Base-by-base conservation (phyloP, 35 echinoderm and acorn worm species). In the Nesometra sesokonis region DNA sequence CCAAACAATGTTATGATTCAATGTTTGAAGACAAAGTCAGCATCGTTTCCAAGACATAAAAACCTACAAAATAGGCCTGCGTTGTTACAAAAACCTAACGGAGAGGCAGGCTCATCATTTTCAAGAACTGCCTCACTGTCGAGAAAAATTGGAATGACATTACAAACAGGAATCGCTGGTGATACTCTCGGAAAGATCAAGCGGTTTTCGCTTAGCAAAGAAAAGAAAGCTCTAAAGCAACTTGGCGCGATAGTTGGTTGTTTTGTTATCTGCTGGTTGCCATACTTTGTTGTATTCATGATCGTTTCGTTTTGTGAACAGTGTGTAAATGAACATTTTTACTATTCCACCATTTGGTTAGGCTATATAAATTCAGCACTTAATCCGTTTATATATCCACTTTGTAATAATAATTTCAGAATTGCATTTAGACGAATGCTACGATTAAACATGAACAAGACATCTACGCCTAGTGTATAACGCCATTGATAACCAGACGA, bases 291-390 rank as follows among this genome's bases (percentile, higher is more conserved):
- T 36, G 89, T 90, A 0, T 99, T 99, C 76, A 81, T 99, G 83
- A 93, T 99, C 29, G 88, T 94, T 81, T 87, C 96, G 80, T 92
- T 94, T 43, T 87, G 89, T 57, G 76, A 90, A 38, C 29, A 87
- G 29, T 86, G 93, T 77, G 82, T 99, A 9, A 46, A 91, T 47
- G 57, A 80, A 15, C 39, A 89, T 33, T 81, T 92, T 33, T 90
- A 99, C 89, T 81, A 88, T 37, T 90, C 89, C 29, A 82, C 91
- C 21, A 99, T 92, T 84, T 99, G 96, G 96, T 77, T 99, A 67
- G 96, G 96, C 0, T 99, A 99, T 81, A 84, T 99, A 34, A 99
- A 99, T 79, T 99, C 96, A 5, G 94, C 96, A 27, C 80, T 99
- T 4, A 99, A 99, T 37, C 96, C 96, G 23, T 89, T 99, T 67